These are phyloP conservation scores for Hyperoodon ampullatus DNA, from an alignment of 2,113 vertebrate species.

Conservation along the genomic window DNA sequence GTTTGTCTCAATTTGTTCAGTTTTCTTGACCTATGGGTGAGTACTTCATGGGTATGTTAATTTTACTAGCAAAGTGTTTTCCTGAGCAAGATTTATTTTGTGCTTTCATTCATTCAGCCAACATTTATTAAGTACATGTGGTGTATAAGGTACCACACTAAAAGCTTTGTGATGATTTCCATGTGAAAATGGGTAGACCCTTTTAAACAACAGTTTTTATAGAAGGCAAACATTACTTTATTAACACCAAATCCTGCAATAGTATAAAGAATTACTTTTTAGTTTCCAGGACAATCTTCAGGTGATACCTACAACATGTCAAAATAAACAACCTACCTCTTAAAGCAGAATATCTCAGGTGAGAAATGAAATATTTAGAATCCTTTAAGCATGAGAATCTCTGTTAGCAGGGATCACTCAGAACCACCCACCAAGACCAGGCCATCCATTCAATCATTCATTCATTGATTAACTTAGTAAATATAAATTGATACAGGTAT, in stretches of 20 bases:
- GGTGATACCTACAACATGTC: background rate
- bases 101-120: background rate
- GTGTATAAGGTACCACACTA: background rate
- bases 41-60: background rate
- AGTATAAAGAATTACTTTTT: background rate
- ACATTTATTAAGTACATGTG: background rate
- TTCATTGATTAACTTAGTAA: background rate
- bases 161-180: background rate
- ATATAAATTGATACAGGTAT: background rate
- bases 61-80: constrained; percentile 39
- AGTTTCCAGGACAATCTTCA: background rate
- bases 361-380: background rate
- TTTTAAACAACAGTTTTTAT: background rate
- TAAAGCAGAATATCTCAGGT: background rate
- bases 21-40: constrained; percentile 5
- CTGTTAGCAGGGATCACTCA: background rate
- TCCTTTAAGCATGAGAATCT: background rate
- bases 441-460: background rate
- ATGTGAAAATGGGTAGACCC: background rate
- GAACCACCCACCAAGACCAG: background rate
- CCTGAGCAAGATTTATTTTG: background rate
- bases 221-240: background rate
- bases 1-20: background rate
- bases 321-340: background rate
- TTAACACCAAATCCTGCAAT: background rate